These are phyloP conservation scores for Leptodactylus fuscus DNA, from an alignment of 2,113 vertebrate species.

Conservation along the genomic window DNA sequence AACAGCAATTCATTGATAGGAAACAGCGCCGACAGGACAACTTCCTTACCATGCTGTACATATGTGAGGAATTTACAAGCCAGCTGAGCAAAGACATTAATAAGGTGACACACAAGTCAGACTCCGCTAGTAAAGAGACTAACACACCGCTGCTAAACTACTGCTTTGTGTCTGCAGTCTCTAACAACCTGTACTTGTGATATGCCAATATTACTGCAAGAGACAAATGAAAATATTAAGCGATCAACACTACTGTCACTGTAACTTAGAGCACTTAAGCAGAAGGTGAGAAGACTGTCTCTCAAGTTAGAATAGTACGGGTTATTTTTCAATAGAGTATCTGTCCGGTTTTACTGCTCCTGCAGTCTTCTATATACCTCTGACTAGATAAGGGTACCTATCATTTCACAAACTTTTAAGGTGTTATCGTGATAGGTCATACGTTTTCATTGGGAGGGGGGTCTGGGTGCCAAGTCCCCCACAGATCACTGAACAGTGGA, in stretches of 20 bases:
- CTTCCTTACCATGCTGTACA: slow-evolving; percentile 28
- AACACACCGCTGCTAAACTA: slow-evolving; percentile 20
- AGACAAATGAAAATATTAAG: neutral
- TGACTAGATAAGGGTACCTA: no score
- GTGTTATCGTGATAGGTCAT: no score
- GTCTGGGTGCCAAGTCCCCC: no score
- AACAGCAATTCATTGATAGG: slow-evolving; percentile 42
- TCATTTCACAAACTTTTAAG: no score
- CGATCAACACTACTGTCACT: neutral
- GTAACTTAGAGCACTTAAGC: no score
- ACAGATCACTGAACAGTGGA: no score
- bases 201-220: neutral
- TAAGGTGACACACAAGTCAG: slow-evolving; percentile 4
- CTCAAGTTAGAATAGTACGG: no score
- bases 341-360: no score
- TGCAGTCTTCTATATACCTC: no score
- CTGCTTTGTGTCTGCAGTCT: slow-evolving; percentile 13
- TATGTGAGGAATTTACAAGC: slow-evolving; percentile 52
- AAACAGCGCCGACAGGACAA: slow-evolving; percentile 28
- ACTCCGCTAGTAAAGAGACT: slow-evolving; percentile 23
- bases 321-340: neutral
- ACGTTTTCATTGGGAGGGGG: no score
- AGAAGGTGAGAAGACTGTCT: slow-evolving; percentile 3
- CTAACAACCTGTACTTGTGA: neutral
- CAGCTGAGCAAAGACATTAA: slow-evolving; percentile 39